Percentiles rank a stretch among this genome's conserved stretches.
Evolutionary conservation across 23 tunicate species (phyloP).

Genomic region (Diplosoma virens): DNA sequence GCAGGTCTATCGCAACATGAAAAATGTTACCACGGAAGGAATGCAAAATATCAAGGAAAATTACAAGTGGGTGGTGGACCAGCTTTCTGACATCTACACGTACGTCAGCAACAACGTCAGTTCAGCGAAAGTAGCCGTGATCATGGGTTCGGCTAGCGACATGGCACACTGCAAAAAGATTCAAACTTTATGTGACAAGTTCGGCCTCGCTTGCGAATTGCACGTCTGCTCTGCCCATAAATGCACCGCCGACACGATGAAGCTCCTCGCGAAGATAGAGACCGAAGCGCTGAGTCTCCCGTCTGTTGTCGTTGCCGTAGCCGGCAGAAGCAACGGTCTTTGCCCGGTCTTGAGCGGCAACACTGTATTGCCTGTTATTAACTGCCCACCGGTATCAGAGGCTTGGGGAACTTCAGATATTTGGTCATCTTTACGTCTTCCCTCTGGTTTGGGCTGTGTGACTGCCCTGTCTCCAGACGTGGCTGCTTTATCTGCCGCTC

Average conservation of each 20-base stretch:
- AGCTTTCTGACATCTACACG: constrained; percentile 5
- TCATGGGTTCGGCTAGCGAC: constrained; percentile 89
- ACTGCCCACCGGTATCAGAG: constrained; percentile 78
- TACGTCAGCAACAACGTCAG: not conserved
- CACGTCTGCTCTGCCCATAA: constrained; percentile 90
- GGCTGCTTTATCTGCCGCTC: constrained; percentile 77
- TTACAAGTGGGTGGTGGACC: constrained; percentile 80
- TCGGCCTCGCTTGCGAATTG: constrained; percentile 40
- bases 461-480: constrained; percentile 68
- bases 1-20: constrained; percentile 86
- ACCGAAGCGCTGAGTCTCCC: constrained; percentile 41
- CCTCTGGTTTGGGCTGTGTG: constrained; percentile 84
- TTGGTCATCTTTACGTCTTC: constrained; percentile 89
- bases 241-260: constrained; percentile 56
- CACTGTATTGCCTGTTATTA: constrained; percentile 71
- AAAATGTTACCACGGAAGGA: constrained; percentile 40
- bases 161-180: constrained; percentile 80
- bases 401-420: constrained; percentile 71
- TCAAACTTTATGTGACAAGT: constrained; percentile 29
- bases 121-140: constrained; percentile 35
- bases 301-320: constrained; percentile 81
- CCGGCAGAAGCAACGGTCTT: constrained; percentile 88
- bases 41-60: constrained; percentile 81
- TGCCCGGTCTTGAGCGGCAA: constrained; percentile 90
- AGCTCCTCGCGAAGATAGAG: constrained; percentile 60